Percentiles rank a stretch among this genome's conserved stretches.
Evolutionary conservation across 2,113 vertebrate genomes (phyloP).

Genomic region (Romanogobio albipinnatus): DNA sequence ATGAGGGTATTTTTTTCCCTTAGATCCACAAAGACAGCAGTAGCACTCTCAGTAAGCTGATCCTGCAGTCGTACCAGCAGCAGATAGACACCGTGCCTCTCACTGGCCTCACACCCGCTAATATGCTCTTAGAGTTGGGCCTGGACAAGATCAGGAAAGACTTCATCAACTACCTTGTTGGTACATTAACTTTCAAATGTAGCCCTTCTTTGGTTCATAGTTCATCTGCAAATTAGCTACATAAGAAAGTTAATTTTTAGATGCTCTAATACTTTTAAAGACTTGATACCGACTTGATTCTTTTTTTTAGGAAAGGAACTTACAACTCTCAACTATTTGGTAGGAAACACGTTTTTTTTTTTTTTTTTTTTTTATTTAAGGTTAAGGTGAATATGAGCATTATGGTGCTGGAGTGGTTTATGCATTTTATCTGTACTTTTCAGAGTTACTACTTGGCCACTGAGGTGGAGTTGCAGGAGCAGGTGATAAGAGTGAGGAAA

Average conservation of each 20-base stretch:
- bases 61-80: conserved; percentile 89
- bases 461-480: conserved; percentile 85
- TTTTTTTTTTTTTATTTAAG: not conserved
- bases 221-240: not conserved
- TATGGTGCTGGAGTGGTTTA: not conserved
- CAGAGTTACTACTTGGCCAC: conserved; percentile 89
- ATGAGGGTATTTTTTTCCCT: not conserved
- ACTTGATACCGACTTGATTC: not conserved
- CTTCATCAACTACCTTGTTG: conserved; percentile 93
- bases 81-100: conserved; percentile 80
- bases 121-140: conserved; percentile 93
- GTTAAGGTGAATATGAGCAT: not conserved
- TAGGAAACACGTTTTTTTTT: conserved; percentile 66
- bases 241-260: not conserved
- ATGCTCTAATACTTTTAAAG: not conserved
- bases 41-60: conserved; percentile 87
- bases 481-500: conserved; percentile 86
- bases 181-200: conserved; percentile 68
- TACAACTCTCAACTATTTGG: conserved; percentile 89
- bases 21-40: conserved; percentile 91
- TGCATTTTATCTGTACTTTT: conserved; percentile 30
- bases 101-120: conserved; percentile 79
- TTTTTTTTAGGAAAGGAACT: conserved; percentile 83
- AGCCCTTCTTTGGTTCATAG: not conserved
- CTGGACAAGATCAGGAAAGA: conserved; percentile 97